phyloP scores from a whole-genome alignment of 2,888 invertebrate species.

The Hanleya hanleyi region DNA sequence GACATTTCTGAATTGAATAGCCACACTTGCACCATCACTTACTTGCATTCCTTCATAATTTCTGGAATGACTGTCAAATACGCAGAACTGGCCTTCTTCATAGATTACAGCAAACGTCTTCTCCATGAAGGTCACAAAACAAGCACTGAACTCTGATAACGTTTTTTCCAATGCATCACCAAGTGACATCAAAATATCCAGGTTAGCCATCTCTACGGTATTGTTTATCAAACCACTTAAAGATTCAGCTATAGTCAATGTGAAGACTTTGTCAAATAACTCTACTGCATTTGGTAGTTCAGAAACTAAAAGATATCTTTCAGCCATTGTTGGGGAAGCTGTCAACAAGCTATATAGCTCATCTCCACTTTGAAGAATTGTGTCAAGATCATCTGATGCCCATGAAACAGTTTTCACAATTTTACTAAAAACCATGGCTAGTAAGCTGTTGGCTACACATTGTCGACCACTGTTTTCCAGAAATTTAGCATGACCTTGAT shows the following conservation, averaged over 20 bases:
- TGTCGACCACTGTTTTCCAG: not conserved
- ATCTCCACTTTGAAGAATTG: not conserved
- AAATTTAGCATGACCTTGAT: not conserved
- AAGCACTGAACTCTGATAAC: not conserved
- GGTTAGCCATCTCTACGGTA: not conserved
- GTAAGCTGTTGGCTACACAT: not conserved
- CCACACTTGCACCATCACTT: not conserved
- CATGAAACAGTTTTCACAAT: not conserved
- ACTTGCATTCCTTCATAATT: not conserved
- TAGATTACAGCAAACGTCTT: not conserved
- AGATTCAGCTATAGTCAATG: not conserved
- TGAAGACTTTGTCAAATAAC: not conserved
- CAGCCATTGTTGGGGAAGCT: not conserved
- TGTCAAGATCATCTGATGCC: not conserved
- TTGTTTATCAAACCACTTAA: not conserved
- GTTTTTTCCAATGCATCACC: not conserved
- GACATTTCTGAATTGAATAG: not conserved
- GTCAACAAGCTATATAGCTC: not conserved
- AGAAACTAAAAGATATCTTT: not conserved
- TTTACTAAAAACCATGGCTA: not conserved
- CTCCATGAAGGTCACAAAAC: not conserved
- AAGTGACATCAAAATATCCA: not conserved
- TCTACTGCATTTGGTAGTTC: not conserved
- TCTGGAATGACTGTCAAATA: not conserved
- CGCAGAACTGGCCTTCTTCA: not conserved